A percentile compares a stretch with the other conserved stretches of the same genome.
Evolutionary conservation across 2,113 vertebrate species (phyloP).

Genomic region (Notarius quadriscutis): DNA sequence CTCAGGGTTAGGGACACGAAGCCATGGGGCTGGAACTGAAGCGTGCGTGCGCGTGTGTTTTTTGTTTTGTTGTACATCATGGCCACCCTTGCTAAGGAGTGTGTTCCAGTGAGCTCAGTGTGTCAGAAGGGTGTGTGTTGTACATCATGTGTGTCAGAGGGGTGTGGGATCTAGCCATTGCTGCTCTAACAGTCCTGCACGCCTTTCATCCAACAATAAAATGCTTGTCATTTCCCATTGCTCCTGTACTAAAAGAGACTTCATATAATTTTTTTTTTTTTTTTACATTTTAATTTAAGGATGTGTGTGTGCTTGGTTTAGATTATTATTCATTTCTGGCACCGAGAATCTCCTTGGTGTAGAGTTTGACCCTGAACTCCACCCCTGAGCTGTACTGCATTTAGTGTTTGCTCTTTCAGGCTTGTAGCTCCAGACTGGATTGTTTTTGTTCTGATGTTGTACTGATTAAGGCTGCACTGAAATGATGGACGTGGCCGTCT

Average conservation of each 20-base stretch:
- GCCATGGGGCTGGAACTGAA: neutral
- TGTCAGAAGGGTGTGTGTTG: neutral
- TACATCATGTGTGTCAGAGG: no score
- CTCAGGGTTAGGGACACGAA: neutral
- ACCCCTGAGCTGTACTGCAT: neutral
- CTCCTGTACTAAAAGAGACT: no score
- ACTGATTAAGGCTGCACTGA: no score
- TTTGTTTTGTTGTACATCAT: no score
- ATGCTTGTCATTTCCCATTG: no score
- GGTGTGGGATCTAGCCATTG: neutral
- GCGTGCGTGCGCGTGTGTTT: no score
- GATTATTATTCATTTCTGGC: neutral
- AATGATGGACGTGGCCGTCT: no score
- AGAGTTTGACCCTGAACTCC: neutral
- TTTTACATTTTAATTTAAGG: neutral
- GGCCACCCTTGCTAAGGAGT: no score
- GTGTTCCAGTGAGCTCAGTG: conserved; percentile 8
- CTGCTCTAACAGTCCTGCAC: neutral
- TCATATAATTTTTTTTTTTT: no score
- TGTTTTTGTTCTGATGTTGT: neutral
- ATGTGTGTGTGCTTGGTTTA: no score
- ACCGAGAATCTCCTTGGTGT: neutral
- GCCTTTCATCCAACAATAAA: neutral
- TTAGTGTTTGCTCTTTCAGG: neutral
- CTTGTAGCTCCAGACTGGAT: no score